phyloP scores from a whole-genome alignment of 2,888 invertebrate species.

The Graphium colonna region DNA sequence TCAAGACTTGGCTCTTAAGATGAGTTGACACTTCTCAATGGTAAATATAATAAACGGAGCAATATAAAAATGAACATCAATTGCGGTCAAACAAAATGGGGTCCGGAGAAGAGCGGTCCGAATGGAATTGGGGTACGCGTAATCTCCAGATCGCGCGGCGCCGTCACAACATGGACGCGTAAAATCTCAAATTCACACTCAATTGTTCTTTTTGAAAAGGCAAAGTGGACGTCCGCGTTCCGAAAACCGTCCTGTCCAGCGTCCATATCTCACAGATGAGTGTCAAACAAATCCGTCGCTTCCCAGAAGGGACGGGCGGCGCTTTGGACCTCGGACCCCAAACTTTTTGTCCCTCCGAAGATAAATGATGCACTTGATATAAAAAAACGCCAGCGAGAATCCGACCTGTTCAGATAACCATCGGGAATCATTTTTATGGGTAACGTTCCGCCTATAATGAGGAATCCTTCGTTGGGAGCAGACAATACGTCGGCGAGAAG shows the following conservation, averaged over 20 bases:
- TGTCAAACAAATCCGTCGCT: constrained; percentile 75
- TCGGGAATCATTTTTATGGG: constrained; percentile 76
- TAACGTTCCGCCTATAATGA: constrained; percentile 76
- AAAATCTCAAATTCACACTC: constrained; percentile 66
- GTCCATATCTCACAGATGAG: constrained; percentile 71
- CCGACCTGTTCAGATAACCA: constrained; percentile 79
- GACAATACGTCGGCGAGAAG: constrained; percentile 73
- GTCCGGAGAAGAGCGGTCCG: not conserved
- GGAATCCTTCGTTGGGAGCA: constrained; percentile 74
- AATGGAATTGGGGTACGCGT: constrained; percentile 3
- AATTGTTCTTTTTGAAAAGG: constrained; percentile 49
- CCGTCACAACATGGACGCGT: constrained; percentile 40
- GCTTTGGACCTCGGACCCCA: constrained; percentile 69
- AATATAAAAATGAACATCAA: too few species aligned
- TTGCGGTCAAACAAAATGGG: not conserved
- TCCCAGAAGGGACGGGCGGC: constrained; percentile 77
- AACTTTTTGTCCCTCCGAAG: constrained; percentile 73
- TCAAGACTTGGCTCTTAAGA: too few species aligned
- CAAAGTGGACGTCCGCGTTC: constrained; percentile 49
- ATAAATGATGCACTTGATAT: constrained; percentile 71
- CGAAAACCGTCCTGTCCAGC: constrained; percentile 53
- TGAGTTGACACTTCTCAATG: too few species aligned
- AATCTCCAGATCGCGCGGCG: constrained; percentile 35
- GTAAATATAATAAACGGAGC: not conserved
- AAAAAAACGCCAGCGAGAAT: constrained; percentile 57